phyloP scores from a whole-genome alignment of 2,888 invertebrate species.

The Heteromyza rotundicornis region DNA sequence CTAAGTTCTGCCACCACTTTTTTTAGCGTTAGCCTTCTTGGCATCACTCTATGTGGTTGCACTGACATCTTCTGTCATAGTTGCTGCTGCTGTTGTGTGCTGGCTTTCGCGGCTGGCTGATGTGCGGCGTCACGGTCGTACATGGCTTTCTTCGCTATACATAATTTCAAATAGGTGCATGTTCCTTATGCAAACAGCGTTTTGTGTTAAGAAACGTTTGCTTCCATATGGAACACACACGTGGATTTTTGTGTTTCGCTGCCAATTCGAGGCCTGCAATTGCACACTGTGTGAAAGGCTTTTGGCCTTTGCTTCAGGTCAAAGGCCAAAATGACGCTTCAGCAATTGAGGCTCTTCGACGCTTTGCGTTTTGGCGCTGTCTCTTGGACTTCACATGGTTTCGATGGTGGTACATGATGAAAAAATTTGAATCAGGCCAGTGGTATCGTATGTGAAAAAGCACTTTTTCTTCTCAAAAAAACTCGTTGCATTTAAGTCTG shows the following conservation, averaged over 20 bases:
- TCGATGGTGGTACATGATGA: constrained; percentile 62
- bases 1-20: too few relatives aligned
- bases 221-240: constrained; percentile 37
- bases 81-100: not conserved
- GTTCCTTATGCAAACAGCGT: constrained; percentile 40
- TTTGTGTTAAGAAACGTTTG: constrained; percentile 34
- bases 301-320: not conserved
- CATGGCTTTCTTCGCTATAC: not conserved
- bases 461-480: constrained; percentile 50
- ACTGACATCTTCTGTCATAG: too few relatives aligned
- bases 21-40: too few relatives aligned
- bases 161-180: constrained; percentile 14
- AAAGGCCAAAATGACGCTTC: not conserved
- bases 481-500: too few relatives aligned
- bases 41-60: too few relatives aligned
- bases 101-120: not conserved
- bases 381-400: constrained; percentile 55
- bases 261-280: not conserved
- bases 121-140: not conserved
- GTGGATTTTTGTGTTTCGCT: too few relatives aligned
- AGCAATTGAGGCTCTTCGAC: constrained; percentile 34
- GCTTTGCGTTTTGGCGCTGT: constrained; percentile 43
- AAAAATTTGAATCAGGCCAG: constrained; percentile 64
- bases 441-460: constrained; percentile 65
- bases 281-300: not conserved